These are phyloP conservation scores for Tautogolabrus adspersus DNA, from an alignment of 2,113 vertebrate genomes.

Conservation along the genomic window DNA sequence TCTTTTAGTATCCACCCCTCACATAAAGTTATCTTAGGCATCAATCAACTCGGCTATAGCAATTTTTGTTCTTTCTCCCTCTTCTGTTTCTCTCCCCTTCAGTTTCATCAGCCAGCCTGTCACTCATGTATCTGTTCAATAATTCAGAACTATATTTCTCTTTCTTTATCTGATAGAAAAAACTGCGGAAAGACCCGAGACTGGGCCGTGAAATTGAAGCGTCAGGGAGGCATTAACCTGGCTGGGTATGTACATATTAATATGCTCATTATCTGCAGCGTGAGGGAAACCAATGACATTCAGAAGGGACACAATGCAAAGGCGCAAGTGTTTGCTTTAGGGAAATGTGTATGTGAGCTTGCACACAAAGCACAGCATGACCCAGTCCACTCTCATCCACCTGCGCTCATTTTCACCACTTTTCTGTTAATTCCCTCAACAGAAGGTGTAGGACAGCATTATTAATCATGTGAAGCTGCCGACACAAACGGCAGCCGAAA, in stretches of 20 bases:
- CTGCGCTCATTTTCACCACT: conserved; percentile 31
- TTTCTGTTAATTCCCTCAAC: conserved; percentile 68
- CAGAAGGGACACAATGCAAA: conserved; percentile 53
- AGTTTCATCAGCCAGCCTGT: conserved; percentile 72
- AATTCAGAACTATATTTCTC: conserved; percentile 72
- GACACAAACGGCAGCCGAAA: conserved; percentile 35
- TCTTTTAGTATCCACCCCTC: conserved; percentile 50
- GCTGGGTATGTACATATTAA: conserved; percentile 76
- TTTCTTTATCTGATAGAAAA: conserved; percentile 64
- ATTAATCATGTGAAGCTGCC: conserved; percentile 70
- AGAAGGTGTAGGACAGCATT: conserved; percentile 57
- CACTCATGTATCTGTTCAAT: conserved; percentile 76
- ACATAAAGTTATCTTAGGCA: conserved; percentile 54
- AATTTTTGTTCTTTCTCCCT: conserved; percentile 57
- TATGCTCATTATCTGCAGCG: conserved; percentile 67
- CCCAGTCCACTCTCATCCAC: conserved; percentile 38
- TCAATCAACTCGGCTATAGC: conserved; percentile 56
- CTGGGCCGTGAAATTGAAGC: conserved; percentile 69
- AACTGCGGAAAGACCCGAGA: conserved; percentile 43
- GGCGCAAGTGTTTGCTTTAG: conserved; percentile 22
- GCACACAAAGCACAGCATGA: conserved; percentile 21
- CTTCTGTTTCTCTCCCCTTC: conserved; percentile 59
- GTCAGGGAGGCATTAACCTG: conserved; percentile 67
- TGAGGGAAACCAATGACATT: conserved; percentile 57
- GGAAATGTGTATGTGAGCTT: neutral